Conservation (phyloP, 2,113 vertebrate genomes). For the Oreamnos americanus region DNA sequence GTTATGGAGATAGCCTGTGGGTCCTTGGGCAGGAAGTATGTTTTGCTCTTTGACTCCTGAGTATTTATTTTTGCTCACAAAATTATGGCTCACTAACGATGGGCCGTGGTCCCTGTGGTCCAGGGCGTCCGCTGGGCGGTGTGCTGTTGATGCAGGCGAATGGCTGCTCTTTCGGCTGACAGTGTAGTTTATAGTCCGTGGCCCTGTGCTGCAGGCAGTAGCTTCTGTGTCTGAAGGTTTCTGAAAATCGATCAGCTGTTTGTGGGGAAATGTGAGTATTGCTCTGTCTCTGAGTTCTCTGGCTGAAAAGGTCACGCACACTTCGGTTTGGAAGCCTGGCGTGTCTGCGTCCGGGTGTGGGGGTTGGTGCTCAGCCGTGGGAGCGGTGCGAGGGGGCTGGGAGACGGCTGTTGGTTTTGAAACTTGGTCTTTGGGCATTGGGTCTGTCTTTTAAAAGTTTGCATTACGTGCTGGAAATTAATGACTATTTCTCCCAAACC, state of each 20-base stretch:
- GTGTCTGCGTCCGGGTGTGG: rapidly evolving
- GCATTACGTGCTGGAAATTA: neutral
- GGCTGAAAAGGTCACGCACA: neutral
- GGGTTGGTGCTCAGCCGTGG: rapidly evolving
- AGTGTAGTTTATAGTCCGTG: rapidly evolving
- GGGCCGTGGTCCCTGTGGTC: neutral
- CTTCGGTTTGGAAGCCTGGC: neutral
- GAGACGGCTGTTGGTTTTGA: neutral
- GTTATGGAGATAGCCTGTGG: rapidly evolving
- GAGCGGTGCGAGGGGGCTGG: rapidly evolving
- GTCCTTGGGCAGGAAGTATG: neutral
- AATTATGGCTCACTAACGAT: rapidly evolving
- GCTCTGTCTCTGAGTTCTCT: neutral
- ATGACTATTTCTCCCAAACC: neutral
- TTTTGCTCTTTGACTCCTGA: neutral
- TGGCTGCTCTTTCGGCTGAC: rapidly evolving
- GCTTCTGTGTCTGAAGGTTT: neutral
- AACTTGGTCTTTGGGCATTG: neutral
- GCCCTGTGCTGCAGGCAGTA: neutral
- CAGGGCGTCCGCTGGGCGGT: rapidly evolving
- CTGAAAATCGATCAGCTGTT: rapidly evolving
- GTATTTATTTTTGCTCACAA: neutral
- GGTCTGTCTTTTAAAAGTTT: neutral
- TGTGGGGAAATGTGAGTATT: neutral
- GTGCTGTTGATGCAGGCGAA: rapidly evolving